phyloP scores from a whole-genome alignment of 2,113 vertebrate genomes.

The Syngnathus floridae region DNA sequence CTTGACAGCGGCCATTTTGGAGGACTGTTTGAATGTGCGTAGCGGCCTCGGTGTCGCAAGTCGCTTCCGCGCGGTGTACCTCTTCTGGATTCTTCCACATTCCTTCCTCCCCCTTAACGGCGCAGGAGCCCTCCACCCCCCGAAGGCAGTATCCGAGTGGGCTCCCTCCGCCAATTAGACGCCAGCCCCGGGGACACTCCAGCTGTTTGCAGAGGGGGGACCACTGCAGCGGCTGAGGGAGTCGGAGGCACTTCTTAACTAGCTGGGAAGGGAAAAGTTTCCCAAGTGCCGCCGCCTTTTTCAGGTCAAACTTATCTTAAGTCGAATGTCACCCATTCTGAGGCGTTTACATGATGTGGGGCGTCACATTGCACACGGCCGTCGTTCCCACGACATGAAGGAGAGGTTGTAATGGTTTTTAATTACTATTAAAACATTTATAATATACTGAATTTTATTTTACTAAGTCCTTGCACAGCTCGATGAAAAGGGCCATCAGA shows the following conservation, averaged over 20 bases:
- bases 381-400: too few species aligned
- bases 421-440: too few species aligned
- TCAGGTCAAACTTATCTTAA: not conserved
- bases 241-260: slow-evolving; percentile 47
- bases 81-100: not conserved
- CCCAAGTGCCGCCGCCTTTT: not conserved
- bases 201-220: slow-evolving; percentile 66
- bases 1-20: too few species aligned
- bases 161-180: slow-evolving; percentile 70
- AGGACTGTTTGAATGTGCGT: too few species aligned
- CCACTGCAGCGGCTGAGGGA: slow-evolving; percentile 33
- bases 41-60: too few species aligned
- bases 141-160: slow-evolving; percentile 44
- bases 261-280: slow-evolving; percentile 37
- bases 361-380: too few species aligned
- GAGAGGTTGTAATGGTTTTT: too few species aligned
- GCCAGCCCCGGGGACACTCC: slow-evolving; percentile 57
- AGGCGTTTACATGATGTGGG: too few species aligned
- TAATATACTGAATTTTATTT: too few species aligned
- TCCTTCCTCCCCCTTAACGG: slow-evolving; percentile 11
- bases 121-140: slow-evolving; percentile 43
- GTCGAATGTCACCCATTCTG: not conserved
- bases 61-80: not conserved
- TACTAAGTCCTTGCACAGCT: too few species aligned
- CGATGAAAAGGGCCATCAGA: too few species aligned